Base-by-base conservation (phyloP, 2,797 vertebrate species). In the Onychomys torridus region DNA sequence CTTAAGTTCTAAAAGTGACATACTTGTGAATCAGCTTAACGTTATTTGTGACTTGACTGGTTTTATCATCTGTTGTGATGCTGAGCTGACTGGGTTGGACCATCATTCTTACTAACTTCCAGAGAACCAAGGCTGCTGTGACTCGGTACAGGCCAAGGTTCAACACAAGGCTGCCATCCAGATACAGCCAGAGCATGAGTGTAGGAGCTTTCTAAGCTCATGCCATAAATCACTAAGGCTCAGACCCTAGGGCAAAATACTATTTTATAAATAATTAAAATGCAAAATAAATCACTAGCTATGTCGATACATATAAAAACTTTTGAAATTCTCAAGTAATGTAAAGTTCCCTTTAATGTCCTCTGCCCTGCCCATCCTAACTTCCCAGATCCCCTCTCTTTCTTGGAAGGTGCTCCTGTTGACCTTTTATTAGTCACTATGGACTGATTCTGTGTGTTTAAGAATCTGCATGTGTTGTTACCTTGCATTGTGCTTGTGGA, bases 251-350 rank as follows among this genome's bases (percentile, higher is more conserved):
- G 57, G 65, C 67, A 52, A 52, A 27, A 27, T 55, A 73, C 71
- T 84, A 11, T 77, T 61, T 85, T 81, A 52, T 84, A 71, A 32
- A 40, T 86, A 77, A 52, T 77, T 94, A 67, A 73, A 82, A 86
- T 37, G 19, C 69, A 73, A 37, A 71, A 69, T 63, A 77, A 55
- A 82, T 34, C 55, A 29, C 37, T 67, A 63, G 57, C 40, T 37
- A 5, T 61, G 55, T 0, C 34, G 69, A 49, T 25, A 25, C 25
- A 52, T 34, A 14, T 83, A 52, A 59, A 89, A 89, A 61, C 69
- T 69, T 84, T 46, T 67, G 37, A 83, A 75, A 93, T 73, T 89
- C 79, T 76, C 61, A 14, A 75, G 17, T 14, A 63, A 65, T 65
- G 23, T 4, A 78, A 37, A 83, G 19, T 83, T 63, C 59, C 34